Evolutionary conservation across 2,113 vertebrate genomes (phyloP).

Genomic region (Lichenostomus cassidix): DNA sequence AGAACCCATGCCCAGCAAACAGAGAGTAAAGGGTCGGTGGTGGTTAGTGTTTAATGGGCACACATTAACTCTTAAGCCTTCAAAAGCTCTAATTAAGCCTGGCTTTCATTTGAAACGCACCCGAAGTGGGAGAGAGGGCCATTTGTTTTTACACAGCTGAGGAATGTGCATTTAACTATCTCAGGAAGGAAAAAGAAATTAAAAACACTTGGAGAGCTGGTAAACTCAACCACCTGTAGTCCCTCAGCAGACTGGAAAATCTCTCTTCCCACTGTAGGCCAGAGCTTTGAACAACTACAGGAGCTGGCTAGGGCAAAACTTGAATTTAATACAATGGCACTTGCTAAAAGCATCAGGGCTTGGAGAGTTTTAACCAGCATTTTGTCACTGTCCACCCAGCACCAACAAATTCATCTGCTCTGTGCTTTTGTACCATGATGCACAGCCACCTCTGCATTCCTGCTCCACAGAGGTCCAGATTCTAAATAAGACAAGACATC

Average conservation of each 20-base stretch:
- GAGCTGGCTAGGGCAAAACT: neutral
- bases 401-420: rapidly evolving
- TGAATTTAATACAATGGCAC: neutral
- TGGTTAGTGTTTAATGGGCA: conserved; percentile 5
- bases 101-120: conserved; percentile 26
- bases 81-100: conserved; percentile 47
- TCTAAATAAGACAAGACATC: conserved; percentile 2
- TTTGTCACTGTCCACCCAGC: neutral
- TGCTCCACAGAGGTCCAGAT: neutral
- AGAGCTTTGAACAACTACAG: neutral
- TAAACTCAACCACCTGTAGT: conserved; percentile 24
- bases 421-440: neutral
- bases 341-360: neutral
- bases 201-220: conserved; percentile 29
- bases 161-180: conserved; percentile 42
- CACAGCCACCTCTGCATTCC: neutral
- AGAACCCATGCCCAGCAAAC: neutral
- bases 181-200: conserved; percentile 48
- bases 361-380: neutral
- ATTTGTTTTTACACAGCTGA: conserved; percentile 45
- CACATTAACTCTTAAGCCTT: neutral
- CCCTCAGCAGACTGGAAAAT: neutral
- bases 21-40: neutral
- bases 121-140: neutral
- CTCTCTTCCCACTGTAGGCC: neutral